Evolutionary conservation across 1,140 invertebrate species (phyloP).

Genomic region (Nixonia krombeini): DNA sequence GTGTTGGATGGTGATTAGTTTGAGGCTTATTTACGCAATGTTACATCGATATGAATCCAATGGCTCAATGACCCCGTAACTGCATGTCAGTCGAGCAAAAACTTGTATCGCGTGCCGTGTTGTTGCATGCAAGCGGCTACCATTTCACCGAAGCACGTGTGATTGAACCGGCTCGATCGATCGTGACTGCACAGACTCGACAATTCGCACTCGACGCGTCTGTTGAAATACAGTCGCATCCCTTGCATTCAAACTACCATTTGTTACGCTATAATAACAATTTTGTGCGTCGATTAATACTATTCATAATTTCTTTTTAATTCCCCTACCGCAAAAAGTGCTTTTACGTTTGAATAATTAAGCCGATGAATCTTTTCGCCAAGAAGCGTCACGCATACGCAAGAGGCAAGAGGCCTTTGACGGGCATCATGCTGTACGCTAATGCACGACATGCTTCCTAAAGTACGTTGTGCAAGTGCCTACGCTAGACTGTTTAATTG

Average conservation of each 20-base stretch:
- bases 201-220: slow-evolving; percentile 17
- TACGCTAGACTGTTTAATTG: slow-evolving; percentile 61
- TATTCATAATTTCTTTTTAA: no score
- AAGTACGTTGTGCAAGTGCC: slow-evolving; percentile 48
- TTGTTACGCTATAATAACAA: no score
- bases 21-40: slow-evolving; percentile 20
- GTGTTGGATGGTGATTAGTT: slow-evolving; percentile 23
- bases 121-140: slow-evolving; percentile 35
- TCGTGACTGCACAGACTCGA: slow-evolving; percentile 24
- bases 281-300: no score
- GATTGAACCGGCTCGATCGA: slow-evolving; percentile 45
- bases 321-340: no score
- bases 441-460: slow-evolving; percentile 45
- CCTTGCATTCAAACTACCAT: no score
- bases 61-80: slow-evolving; percentile 47
- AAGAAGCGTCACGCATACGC: not conserved
- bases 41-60: slow-evolving; percentile 24
- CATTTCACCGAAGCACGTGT: slow-evolving; percentile 33
- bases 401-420: slow-evolving; percentile 24
- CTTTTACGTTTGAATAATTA: no score
- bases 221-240: no score
- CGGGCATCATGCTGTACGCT: slow-evolving; percentile 32
- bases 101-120: slow-evolving; percentile 33
- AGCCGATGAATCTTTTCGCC: no score
- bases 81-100: slow-evolving; percentile 42